Percentiles rank a stretch among this genome's conserved stretches.
phyloP scores from a whole-genome alignment of 2,888 invertebrate genomes.

The Xiphydria camelus region DNA sequence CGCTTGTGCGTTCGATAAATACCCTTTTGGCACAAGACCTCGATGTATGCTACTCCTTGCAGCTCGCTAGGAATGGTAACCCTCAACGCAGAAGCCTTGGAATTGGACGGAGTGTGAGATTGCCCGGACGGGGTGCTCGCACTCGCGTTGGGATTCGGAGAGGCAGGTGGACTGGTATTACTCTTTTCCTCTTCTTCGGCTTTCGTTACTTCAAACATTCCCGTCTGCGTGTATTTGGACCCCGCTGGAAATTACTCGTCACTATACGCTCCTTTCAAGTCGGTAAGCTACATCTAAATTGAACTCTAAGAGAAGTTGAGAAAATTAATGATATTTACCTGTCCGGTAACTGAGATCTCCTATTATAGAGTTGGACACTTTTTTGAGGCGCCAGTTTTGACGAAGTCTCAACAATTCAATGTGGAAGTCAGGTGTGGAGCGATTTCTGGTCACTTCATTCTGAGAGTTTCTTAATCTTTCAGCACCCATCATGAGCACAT shows the following conservation, averaged over 20 bases:
- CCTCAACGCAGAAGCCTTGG: slow-evolving; percentile 76
- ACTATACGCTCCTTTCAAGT: too few relatives aligned
- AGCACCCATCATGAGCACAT: slow-evolving; percentile 81
- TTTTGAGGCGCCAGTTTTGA: slow-evolving; percentile 95
- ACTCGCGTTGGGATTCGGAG: slow-evolving; percentile 60
- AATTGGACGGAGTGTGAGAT: slow-evolving; percentile 58
- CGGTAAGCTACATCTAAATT: too few relatives aligned
- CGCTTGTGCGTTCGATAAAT: slow-evolving; percentile 17
- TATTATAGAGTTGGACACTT: slow-evolving; percentile 91
- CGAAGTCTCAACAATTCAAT: slow-evolving; percentile 84
- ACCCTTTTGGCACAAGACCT: slow-evolving; percentile 93
- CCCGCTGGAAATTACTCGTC: slow-evolving; percentile 65
- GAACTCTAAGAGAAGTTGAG: too few relatives aligned
- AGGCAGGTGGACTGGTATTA: slow-evolving; percentile 60
- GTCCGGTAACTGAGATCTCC: slow-evolving; percentile 95
- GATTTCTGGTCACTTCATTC: slow-evolving; percentile 77
- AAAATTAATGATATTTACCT: slow-evolving; percentile 58
- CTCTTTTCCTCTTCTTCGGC: slow-evolving; percentile 75
- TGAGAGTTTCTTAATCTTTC: slow-evolving; percentile 82
- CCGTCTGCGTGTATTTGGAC: slow-evolving; percentile 90
- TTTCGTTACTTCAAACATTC: slow-evolving; percentile 94
- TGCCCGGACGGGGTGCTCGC: slow-evolving; percentile 53
- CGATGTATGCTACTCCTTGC: slow-evolving; percentile 94
- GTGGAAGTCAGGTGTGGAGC: slow-evolving; percentile 87
- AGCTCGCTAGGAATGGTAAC: slow-evolving; percentile 93